Conservation (phyloP, 2,113 vertebrate genomes). For the Neofelis nebulosa region DNA sequence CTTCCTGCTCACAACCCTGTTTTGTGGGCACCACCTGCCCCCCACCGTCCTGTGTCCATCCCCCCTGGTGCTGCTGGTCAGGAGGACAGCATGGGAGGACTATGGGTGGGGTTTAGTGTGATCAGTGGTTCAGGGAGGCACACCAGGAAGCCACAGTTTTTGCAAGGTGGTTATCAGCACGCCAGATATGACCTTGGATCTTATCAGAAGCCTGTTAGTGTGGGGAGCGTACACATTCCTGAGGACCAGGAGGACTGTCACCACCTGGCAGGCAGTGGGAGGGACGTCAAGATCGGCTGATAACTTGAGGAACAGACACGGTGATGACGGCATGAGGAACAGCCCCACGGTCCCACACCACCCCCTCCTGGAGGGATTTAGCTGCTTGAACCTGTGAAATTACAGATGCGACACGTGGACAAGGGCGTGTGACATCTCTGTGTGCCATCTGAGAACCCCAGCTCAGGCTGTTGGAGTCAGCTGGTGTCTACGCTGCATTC, state of each 20-base stretch:
- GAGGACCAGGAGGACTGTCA: not conserved
- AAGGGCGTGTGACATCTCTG: not conserved
- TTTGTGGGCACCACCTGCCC: not conserved
- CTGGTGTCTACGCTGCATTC: not conserved
- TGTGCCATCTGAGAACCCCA: not conserved
- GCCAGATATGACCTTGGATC: not conserved
- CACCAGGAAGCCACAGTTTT: not conserved
- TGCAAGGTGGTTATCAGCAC: not conserved
- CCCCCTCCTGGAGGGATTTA: not conserved
- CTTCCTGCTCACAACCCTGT: not conserved
- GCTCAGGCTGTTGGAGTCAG: not conserved
- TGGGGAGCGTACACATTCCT: not conserved
- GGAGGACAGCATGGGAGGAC: not conserved
- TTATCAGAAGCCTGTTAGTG: slow-evolving; percentile 23
- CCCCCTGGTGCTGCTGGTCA: not conserved
- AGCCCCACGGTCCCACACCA: not conserved
- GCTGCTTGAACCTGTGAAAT: not conserved
- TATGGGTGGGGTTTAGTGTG: not conserved
- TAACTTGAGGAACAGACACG: not conserved
- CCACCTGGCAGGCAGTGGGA: not conserved
- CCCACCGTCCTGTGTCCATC: too few relatives aligned
- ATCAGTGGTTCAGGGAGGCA: not conserved
- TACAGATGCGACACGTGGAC: not conserved
- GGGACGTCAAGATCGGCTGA: not conserved
- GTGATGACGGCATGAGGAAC: not conserved